Evolutionary conservation across 2,888 invertebrate species (phyloP).

Genomic region (Brachylomia viminalis): DNA sequence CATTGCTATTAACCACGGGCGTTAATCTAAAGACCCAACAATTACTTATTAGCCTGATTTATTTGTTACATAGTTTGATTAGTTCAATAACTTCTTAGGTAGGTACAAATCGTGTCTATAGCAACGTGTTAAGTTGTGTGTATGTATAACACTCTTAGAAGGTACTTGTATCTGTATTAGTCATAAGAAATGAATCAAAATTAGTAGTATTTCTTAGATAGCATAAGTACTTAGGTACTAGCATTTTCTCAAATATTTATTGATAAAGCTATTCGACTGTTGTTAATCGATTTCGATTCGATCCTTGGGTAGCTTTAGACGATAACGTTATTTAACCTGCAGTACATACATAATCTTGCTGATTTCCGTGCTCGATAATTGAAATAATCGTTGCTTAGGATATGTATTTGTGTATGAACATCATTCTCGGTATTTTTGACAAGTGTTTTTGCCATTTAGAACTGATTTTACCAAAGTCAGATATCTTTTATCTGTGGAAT

Average conservation of each 20-base stretch:
- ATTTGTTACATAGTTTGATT: background rate
- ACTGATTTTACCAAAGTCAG: no score
- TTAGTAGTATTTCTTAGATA: background rate
- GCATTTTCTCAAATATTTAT: background rate
- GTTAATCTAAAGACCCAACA: background rate
- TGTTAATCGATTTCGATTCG: background rate
- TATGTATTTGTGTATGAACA: background rate
- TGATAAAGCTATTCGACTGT: background rate
- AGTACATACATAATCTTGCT: background rate
- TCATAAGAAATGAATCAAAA: background rate
- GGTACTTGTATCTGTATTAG: no score
- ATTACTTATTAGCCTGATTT: background rate
- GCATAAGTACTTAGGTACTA: background rate
- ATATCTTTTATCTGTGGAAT: no score
- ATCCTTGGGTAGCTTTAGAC: background rate
- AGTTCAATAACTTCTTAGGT: background rate
- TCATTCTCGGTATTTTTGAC: background rate
- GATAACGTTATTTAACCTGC: background rate
- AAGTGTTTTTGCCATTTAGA: background rate
- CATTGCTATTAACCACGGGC: background rate
- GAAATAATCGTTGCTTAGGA: background rate
- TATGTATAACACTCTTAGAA: background rate
- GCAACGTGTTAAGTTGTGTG: background rate
- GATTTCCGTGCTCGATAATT: constrained; percentile 2
- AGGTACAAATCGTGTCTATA: no score